These are phyloP conservation scores for Trypoxylus dichotomus DNA, from an alignment of 1,140 invertebrate genomes.

Conservation along the genomic window DNA sequence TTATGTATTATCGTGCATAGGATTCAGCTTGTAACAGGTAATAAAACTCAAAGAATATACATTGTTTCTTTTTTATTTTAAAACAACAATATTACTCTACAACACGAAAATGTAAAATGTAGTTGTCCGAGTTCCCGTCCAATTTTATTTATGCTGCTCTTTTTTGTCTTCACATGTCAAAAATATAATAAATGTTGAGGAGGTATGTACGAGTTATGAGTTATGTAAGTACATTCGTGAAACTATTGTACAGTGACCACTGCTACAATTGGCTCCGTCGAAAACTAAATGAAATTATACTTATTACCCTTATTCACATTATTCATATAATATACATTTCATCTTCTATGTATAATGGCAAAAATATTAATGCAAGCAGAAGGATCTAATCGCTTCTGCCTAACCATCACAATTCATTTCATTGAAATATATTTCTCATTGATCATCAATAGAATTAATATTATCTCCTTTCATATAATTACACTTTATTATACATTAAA, in stretches of 20 bases:
- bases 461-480: slow-evolving; percentile 4
- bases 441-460: slow-evolving; percentile 8
- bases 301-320: not conserved
- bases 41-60: not conserved
- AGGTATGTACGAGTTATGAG: not conserved
- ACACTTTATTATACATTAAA: not conserved
- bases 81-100: slow-evolving; percentile 31
- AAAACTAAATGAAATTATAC: not conserved
- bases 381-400: not conserved
- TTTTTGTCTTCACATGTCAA: not conserved
- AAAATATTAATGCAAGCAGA: slow-evolving; percentile 30
- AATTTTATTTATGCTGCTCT: not conserved
- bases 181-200: not conserved
- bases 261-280: not conserved
- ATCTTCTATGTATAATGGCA: slow-evolving; percentile 13
- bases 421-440: slow-evolving; percentile 13
- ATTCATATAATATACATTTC: not conserved
- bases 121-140: not conserved
- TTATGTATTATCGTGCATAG: no score
- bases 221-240: slow-evolving; percentile 23
- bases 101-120: slow-evolving; percentile 32
- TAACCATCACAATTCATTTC: slow-evolving; percentile 30
- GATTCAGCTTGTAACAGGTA: no score
- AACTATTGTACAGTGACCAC: not conserved
- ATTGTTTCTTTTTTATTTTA: slow-evolving; percentile 14